These are phyloP conservation scores for Willisornis vidua DNA, from an alignment of 2,113 vertebrate species.

Conservation along the genomic window DNA sequence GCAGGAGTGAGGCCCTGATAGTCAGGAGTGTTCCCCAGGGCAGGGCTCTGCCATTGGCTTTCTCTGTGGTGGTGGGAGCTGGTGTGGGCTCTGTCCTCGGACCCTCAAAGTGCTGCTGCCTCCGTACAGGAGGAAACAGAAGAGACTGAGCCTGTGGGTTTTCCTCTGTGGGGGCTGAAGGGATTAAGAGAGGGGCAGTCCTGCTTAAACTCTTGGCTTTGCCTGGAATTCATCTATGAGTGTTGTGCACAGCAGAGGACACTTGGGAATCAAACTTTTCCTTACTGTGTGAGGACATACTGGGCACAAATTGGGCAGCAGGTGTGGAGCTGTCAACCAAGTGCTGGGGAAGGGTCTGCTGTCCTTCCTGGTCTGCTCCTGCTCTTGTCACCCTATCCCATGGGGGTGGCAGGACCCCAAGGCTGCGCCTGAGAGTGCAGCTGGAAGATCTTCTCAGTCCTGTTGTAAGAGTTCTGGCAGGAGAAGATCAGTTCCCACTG, in stretches of 20 bases:
- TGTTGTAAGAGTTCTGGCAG: background rate
- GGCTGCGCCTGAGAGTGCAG: background rate
- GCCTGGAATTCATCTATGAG: background rate
- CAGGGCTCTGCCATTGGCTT: background rate
- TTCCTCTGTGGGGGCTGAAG: accelerated
- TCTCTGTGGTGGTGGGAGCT: background rate
- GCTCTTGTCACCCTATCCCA: background rate
- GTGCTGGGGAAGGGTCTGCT: background rate
- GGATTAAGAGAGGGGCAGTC: background rate
- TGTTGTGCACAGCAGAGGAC: background rate
- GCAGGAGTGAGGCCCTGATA: background rate
- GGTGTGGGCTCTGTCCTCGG: background rate
- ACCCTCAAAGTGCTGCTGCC: background rate
- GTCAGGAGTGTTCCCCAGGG: background rate
- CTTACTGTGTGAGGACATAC: background rate
- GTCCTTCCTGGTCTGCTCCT: background rate
- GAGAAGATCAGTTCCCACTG: background rate
- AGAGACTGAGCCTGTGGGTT: background rate
- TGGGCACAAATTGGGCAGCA: background rate
- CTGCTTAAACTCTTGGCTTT: background rate
- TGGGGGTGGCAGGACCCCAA: background rate
- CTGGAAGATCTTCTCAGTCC: background rate
- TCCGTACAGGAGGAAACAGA: accelerated
- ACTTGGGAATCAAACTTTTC: background rate
- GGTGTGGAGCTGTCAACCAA: background rate